phyloP scores from a whole-genome alignment of 2,888 invertebrate species.

The Drosophila kambysellisi region DNA sequence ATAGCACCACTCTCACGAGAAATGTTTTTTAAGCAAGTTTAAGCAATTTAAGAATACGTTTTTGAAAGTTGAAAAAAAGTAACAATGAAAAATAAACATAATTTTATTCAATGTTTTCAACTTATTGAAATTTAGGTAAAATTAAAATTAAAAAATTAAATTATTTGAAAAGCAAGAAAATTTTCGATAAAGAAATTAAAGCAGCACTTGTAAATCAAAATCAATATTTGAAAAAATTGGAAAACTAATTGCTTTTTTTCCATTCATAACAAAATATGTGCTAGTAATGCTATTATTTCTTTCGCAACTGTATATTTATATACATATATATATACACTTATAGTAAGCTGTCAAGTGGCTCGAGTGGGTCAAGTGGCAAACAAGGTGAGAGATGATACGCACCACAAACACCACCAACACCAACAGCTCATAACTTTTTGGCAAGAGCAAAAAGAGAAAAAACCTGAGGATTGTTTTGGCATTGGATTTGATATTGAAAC shows the following conservation, averaged over 20 bases:
- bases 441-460: neutral
- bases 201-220: too few relatives aligned
- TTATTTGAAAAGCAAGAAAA: too few relatives aligned
- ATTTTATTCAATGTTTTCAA: too few relatives aligned
- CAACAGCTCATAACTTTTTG: slow-evolving; percentile 4
- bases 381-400: slow-evolving; percentile 27
- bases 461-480: slow-evolving; percentile 23
- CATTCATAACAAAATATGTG: neutral
- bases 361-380: slow-evolving; percentile 49
- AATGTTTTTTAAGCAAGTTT: neutral
- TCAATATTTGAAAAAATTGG: too few relatives aligned
- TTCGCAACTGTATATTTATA: slow-evolving; percentile 2
- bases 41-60: neutral
- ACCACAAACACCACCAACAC: neutral
- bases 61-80: neutral
- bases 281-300: slow-evolving; percentile 5
- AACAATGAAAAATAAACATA: too few relatives aligned
- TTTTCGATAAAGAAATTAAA: too few relatives aligned
- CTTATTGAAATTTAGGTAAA: too few relatives aligned
- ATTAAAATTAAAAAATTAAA: too few relatives aligned
- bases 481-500: slow-evolving; percentile 22
- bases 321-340: slow-evolving; percentile 43
- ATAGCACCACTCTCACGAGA: neutral
- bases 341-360: slow-evolving; percentile 60
- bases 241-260: neutral